Percentiles rank a stretch among this genome's conserved stretches.
These are phyloP conservation scores for Spizella passerina DNA, from an alignment of 2,797 vertebrate genomes.

Conservation along the genomic window DNA sequence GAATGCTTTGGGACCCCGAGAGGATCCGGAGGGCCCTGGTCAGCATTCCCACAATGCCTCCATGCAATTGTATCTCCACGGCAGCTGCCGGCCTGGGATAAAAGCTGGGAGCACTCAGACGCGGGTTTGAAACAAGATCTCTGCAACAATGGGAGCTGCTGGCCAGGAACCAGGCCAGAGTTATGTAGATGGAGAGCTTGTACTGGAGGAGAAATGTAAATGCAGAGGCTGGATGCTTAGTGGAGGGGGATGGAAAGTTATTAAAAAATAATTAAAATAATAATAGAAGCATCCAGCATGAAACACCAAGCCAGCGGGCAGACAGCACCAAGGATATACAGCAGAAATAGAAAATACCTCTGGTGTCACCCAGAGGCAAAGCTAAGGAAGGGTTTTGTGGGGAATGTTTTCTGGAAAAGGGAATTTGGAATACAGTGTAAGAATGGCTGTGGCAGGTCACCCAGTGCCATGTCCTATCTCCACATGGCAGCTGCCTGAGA, in stretches of 20 bases:
- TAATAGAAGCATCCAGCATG: neutral
- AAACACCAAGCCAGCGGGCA: neutral
- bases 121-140: neutral
- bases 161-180: neutral
- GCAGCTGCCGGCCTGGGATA: neutral
- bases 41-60: neutral
- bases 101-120: neutral
- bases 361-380: slow-evolving; percentile 10
- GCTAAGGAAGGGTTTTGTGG: neutral
- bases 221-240: neutral
- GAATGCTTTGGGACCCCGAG: neutral
- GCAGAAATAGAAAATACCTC: neutral
- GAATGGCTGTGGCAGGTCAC: neutral
- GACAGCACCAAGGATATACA: neutral
- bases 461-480: neutral
- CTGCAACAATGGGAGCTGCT: slow-evolving; percentile 13
- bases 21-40: rapidly evolving
- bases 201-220: neutral
- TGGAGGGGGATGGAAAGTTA: neutral
- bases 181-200: neutral
- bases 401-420: neutral
- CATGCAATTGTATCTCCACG: neutral
- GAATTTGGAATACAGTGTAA: neutral
- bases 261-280: neutral
- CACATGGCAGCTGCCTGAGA: neutral